Evolutionary conservation across 92 coral and sea anemone species (phyloP), one percentile per base, ranked within the genome.

Genomic region (Palythoa heliodiscus): DNA sequence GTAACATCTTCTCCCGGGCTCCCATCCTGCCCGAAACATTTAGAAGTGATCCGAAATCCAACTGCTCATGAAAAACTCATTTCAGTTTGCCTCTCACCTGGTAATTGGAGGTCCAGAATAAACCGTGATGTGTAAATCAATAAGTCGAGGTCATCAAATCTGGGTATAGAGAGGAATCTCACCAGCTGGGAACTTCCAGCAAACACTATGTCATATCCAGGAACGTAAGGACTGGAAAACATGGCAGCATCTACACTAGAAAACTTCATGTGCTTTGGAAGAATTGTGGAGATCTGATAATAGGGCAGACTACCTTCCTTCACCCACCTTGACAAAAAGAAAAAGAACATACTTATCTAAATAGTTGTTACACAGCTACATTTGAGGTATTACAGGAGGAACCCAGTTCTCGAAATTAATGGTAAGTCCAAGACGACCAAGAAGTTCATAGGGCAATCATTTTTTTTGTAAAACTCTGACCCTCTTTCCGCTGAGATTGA

Each of bases 211-310:
- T 63, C 2, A 47, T 79, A 70, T n/a, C 39, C 48, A 4, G 92
- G 92, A 63, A 89, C 38, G 8, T 16, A 22, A 0, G 14, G 11
- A 19, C 68, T 48, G 54, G 73, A 16, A 29, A 93, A 61, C 53
- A 40, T 54, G 5, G 0, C 0, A 2, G 82, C 76, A 70, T 96
- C 99, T 2, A 69, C 25, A 11, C 71, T 10, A 15, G 92, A 75
- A 74, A 96, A 89, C 87, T 96, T 96, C 99, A 96, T 96, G 90
- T 92, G 76, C 48, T 88, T 87, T n/a, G 99, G 99, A 35, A 96
- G 93, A 38, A 89, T 83, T 15, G 87, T 86, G 0, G 93, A 52
- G 16, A 87, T 97, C 55, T 91, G 86, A 69, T 87, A 88, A 70
- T 80, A 96, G 0, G 98, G 99, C 14, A 96, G 70, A 67, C 89